Base-by-base conservation (phyloP, 2,888 invertebrate genomes). In the Ypsolopha scabrella region DNA sequence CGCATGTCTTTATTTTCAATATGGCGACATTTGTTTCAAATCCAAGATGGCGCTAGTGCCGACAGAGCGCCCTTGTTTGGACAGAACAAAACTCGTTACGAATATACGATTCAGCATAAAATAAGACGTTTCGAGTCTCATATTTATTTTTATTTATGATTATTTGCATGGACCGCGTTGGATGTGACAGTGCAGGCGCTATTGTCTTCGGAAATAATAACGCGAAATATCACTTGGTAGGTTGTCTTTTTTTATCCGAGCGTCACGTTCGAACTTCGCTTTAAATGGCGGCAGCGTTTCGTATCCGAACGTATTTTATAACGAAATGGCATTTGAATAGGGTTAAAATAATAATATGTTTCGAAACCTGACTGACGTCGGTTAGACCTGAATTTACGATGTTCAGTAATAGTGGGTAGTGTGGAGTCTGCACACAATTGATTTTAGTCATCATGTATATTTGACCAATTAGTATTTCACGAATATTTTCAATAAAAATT, bases 131-230 rank as follows among this genome's bases (percentile, higher is more conserved):
- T 65, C 58, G 56, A 59, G 57, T 60, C 68, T 82, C 81, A 82
- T 81, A 82, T 82, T 80, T 79, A 78, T 81, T 82, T 83, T 83
- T 80, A 82, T 86, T 85, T 82, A 82, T 82, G 82, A 81, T 79
- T 81, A 82, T 82, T 81, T 82, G 82, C 82, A 82, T 82, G 80
- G 72, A 61, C 72, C 82, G 80, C 82, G 81, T 78, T 69, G 79
- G 68, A 76, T 72, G 71, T 80, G 82, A 81, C 82, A 82, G 72
- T 65, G 59, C 66, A 76, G 78, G 74, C 82, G 79, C 82, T 81
- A 82, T 82, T 82, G 82, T 82, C 69, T 79, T 74, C 77, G 72
- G 66, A 79, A 80, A 82, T 81, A 81, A 82, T 81, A 81, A 80
- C 81, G 78, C 80, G 79, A 79, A 73, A 80, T 81, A 79, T 79